Evolutionary conservation across 2,113 vertebrate species (phyloP), one percentile per base, ranked within the genome.

Genomic region (Dermatemys mawii): DNA sequence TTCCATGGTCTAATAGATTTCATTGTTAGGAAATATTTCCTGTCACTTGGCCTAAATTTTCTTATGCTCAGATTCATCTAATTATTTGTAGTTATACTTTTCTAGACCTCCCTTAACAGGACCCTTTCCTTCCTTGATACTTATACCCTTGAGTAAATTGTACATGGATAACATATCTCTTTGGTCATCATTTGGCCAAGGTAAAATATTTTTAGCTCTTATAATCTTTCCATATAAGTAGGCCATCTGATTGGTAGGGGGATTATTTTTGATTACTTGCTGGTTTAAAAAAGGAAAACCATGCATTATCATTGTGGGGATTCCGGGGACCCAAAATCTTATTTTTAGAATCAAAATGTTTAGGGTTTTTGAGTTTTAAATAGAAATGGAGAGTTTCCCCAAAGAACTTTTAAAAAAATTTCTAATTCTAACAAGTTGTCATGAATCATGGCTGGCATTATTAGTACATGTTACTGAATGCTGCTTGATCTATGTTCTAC

Each of bases 161-260:
- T 96, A 87, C 84, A 95, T 90, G 80, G 86, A 26, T 92, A 95
- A 96, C 35, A 1, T 93, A 90, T 86, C 89, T 93, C 81, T 80
- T 76, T 91, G 96, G 88, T 96, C n/a, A n/a, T 70, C n/a, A 38
- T 70, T 70, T 70, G n/a, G n/a, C 19, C 84, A 96, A 95, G 84
- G 44, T 93, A 92, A 94, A 87, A 92, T 90, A 73, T 94, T 96
- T 96, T 96, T 92, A 96, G 88, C 95, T 92, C 80, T 94, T 93
- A 79, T 91, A 41, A 87, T 96, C 89, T 84, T 93, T 94, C 91
- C 93, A 49, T 96, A 78, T 91, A 90, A 94, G 89, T 63, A 96
- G 83, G 88, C 94, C 95, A 97, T 96, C 96, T 97, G 93, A 90
- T 95, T 94, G 80, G 84, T 91, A 41, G 88, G 48, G 70, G 80